Evolutionary conservation across 1,140 invertebrate species (phyloP), one percentile per base, ranked within the genome.

Genomic region (Portunus trituberculatus): DNA sequence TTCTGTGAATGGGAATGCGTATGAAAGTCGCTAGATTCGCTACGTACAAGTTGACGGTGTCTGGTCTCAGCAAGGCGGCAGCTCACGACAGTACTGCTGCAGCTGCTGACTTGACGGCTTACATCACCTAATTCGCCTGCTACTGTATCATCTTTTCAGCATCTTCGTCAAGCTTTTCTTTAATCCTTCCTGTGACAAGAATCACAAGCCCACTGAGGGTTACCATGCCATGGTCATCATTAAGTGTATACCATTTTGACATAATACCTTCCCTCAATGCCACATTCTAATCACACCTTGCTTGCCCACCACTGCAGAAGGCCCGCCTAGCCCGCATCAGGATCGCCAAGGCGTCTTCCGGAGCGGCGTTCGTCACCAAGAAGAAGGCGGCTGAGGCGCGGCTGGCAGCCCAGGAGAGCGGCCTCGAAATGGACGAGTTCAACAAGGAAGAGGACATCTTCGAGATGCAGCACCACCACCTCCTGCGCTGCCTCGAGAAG

Each of bases 361-460:
- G 99, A n/a, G 99, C 99, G 8, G 99, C 99, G 7, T 99, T 99
- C 97, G 99, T 99, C 91, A 99, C 98, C 97, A 99, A 99, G 97
- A 99, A 99, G 98, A 99, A 99, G 97, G 99, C 99, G n/a, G 99
- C 99, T 0, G 99, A 99, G 97, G 99, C 99, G 8, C 97, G 99
- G 91, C 97, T 99, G 96, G 98, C 98, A 82, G 99, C 99, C 32
- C 98, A 99, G 97, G 98, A 99, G 97, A 98, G 98, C 48, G 99
- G 99, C 89, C 98, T 99, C 96, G 98, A 98, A 96, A 97, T 99
- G 96, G 98, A 99, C 96, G 99, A 99, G 94, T 98, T 98, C 96
- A 98, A 98, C 96, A 98, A 98, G 96, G 98, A 99, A 97, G 99
- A 99, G 97, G 99, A 99, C 97, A 99, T 99, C 96, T 99, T 99